Conservation (phyloP, 53 echinoderm and acorn worm species). For the Hippasteria phrygiana region DNA sequence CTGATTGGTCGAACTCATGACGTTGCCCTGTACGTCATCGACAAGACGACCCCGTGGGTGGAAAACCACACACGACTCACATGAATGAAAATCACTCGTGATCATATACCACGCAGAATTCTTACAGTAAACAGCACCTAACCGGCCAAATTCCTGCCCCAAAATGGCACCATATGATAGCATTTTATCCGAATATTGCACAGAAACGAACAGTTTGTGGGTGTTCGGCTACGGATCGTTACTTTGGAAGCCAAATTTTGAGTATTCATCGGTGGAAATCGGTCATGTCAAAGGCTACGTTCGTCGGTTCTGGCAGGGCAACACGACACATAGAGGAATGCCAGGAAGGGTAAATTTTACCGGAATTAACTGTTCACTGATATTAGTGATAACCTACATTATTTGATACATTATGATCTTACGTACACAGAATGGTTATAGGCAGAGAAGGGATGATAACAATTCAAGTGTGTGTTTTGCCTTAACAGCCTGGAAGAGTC, state of each 20-base stretch:
- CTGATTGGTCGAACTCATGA: constrained; percentile 17
- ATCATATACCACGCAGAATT: background rate
- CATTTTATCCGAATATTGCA: constrained; percentile 23
- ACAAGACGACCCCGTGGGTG: constrained; percentile 14
- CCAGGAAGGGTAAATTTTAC: constrained; percentile 78
- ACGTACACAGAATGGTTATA: background rate
- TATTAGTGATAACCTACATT: no score
- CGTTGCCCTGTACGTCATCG: constrained; percentile 37
- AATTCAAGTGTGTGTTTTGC: background rate
- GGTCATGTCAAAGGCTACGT: constrained; percentile 86
- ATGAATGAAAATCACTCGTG: background rate
- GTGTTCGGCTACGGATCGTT: constrained; percentile 96
- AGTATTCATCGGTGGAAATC: constrained; percentile 78
- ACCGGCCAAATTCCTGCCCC: background rate
- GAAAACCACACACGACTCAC: background rate
- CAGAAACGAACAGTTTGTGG: constrained; percentile 70
- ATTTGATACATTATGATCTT: no score
- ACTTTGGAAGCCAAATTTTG: constrained; percentile 93
- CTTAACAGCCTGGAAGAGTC: constrained; percentile 96
- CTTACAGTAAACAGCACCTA: background rate
- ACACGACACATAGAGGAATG: constrained; percentile 85
- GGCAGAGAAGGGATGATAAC: background rate
- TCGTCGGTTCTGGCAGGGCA: constrained; percentile 97
- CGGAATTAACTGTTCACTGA: background rate
- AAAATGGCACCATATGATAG: constrained; percentile 56